phyloP scores from a whole-genome alignment of 1,140 invertebrate genomes.

The Meteorus sp. region DNA sequence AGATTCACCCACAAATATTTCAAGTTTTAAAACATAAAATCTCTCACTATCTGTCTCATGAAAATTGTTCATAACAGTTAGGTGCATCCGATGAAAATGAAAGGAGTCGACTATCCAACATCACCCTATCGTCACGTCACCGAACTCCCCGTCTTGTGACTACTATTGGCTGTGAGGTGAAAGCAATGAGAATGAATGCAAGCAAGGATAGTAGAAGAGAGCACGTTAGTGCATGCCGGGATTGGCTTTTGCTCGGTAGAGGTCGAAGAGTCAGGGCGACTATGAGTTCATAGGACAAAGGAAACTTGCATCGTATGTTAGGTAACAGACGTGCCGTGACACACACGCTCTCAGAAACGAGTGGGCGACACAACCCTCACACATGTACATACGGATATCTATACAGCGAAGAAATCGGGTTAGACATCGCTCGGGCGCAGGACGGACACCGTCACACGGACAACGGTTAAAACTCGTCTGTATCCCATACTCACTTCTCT shows the following conservation, averaged over 20 bases:
- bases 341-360: conserved; percentile 29
- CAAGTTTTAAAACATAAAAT: not conserved
- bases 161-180: no score
- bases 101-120: no score
- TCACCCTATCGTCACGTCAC: no score
- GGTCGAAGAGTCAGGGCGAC: conserved; percentile 17
- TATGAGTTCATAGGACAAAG: conserved; percentile 42
- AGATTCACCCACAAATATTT: conserved; percentile 10
- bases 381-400: not conserved
- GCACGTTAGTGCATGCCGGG: not conserved
- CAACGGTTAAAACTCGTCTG: not conserved
- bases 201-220: not conserved
- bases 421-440: not conserved
- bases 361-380: not conserved
- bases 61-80: no score
- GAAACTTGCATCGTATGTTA: conserved; percentile 48
- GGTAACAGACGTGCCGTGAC: conserved; percentile 40
- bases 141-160: no score
- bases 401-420: no score
- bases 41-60: not conserved
- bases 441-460: not conserved
- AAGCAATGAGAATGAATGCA: no score
- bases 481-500: no score
- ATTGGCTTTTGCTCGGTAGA: conserved; percentile 22
- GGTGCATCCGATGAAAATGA: no score